Base-by-base conservation (phyloP, 2,888 invertebrate species). In the Abrostola triplasia region DNA sequence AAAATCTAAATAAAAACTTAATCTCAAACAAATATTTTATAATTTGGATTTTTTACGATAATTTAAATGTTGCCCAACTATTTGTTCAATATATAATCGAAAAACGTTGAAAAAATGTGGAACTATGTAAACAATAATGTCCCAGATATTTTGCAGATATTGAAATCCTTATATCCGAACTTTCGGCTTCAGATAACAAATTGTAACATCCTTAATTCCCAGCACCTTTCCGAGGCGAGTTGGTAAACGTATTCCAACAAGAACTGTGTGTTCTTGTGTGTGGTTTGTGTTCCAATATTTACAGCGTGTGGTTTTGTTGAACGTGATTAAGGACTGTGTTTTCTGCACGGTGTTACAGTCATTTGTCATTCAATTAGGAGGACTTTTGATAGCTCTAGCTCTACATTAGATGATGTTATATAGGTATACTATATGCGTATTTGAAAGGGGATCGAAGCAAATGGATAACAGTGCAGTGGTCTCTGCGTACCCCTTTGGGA, bases 211-310 rank as follows among this genome's bases (percentile, higher is more conserved):
- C 78, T 60, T 76, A 75, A 62, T 72, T 67, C 52, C 49, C 50
- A 56, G 59, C 65, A 71, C 69, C 73, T 76, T 70, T 70, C 67
- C n/a, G 64, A 58, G 72, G 67, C 59, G 65, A 67, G 51, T 41
- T 53, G 58, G 61, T 59, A 63, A 70, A 62, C 56, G 73, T 70
- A 79, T 81, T 82, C 80, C 77, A 73, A 69, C 71, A 71, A 55
- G 60, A 59, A 66, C 72, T 70, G 68, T 51, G 75, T 79, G 79
- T 74, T 64, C 13, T 53, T 50, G 50, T 62, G 62, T 64, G 69
- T 69, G 61, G 49, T 67, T 58, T 44, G 40, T 51, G 65, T 57
- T 65, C 49, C 59, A 58, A 69, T 77, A 74, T 77, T 73, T 73
- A 75, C 67, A 51, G 67, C 48, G 38, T 73, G 67, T 67, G 64